Evolutionary conservation across 2,113 vertebrate genomes (phyloP), one percentile per base, ranked within the genome.

Genomic region (Pangasianodon gigas): DNA sequence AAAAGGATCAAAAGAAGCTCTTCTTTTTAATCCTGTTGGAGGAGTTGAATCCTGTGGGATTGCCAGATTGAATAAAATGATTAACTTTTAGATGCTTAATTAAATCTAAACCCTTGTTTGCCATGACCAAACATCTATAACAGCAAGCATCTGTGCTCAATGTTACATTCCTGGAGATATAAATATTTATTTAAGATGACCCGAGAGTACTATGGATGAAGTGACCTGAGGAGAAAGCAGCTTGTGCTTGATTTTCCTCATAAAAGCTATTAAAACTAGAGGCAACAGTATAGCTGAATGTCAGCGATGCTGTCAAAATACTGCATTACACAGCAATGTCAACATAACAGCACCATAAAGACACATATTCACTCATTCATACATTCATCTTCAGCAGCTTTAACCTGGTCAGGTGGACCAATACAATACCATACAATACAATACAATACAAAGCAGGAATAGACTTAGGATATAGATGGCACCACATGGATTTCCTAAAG

Each of bases 121-220:
- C 89, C 90, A 89, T 89, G 88, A 90, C 91, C 92, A 91, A 91
- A 92, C 91, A 94, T 86, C 37, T 74, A 51, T 84, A 89, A 91
- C 77, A 87, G 71, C 77, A 67, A 41, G 46, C 41, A 86, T 44
- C 54, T 84, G 0, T 41, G 65, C 56, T 77, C 54, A 88, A 41
- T 87, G 67, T 56, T 87, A 18, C 62, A 74, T 60, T 54, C 26
- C 46, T 74, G 24, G 46, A 54, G 26, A 86, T 29, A 48, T 13
- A 24, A 75, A 74, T 58, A 71, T 85, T 77, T 65, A 85, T 51
- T 37, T 46, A 87, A 89, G 74, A 24, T 88, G 83, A 91, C 58
- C 37, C 51, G 41, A 65, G 67, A 60, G 44, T 52, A 32, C 29
- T 37, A 3, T 52, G 32, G 44, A 52, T 4, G 52, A 67, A n/a